Evolutionary conservation across 1,140 invertebrate genomes (phyloP).

Genomic region (Paralvinella palmiformis): DNA sequence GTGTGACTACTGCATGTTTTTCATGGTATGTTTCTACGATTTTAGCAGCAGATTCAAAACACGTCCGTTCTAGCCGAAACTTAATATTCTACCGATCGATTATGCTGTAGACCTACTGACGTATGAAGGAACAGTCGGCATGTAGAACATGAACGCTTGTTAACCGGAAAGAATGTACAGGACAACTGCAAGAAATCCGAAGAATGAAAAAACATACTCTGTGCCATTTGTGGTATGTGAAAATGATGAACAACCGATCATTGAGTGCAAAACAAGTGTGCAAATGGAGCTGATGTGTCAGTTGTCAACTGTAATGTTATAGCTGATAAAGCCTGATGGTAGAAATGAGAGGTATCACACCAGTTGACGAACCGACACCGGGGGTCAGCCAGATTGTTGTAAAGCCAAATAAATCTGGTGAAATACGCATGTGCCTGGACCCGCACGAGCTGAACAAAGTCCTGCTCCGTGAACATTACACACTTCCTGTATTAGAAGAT

Average conservation of each 20-base stretch:
- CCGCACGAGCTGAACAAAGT: constrained; percentile 26
- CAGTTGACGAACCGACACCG: constrained; percentile 24
- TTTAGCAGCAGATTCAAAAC: no score
- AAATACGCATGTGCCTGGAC: constrained; percentile 27
- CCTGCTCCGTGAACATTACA: constrained; percentile 21
- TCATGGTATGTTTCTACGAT: no score
- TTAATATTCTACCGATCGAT: no score
- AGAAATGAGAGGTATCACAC: constrained; percentile 7
- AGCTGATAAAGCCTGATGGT: neutral
- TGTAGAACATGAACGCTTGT: no score
- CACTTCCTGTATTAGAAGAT: constrained; percentile 25
- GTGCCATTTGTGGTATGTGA: constrained; percentile 4
- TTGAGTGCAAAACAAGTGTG: neutral
- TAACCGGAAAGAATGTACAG: no score
- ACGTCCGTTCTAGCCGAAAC: no score
- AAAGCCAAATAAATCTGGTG: constrained; percentile 22
- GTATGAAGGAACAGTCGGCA: no score
- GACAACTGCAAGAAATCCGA: neutral
- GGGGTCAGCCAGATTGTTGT: constrained; percentile 25
- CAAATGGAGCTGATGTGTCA: neutral
- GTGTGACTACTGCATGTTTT: no score
- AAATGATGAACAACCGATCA: neutral
- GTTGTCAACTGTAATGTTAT: neutral
- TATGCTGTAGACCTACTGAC: no score
- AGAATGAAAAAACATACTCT: neutral